phyloP scores from a whole-genome alignment of 2,797 vertebrate species.

The Poeciliopsis paucimaculata region DNA sequence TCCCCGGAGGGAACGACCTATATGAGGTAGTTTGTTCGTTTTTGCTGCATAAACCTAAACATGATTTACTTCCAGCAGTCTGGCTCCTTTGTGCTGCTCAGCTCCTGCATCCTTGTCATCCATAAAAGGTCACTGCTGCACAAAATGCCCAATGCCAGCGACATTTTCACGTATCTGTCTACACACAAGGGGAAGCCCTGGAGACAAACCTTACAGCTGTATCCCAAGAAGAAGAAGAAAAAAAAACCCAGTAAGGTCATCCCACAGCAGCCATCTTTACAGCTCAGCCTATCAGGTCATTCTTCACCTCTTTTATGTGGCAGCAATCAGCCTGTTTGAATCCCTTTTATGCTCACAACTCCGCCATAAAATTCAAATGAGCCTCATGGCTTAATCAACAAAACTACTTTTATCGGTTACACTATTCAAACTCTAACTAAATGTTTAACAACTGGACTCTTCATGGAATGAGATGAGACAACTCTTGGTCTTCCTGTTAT shows the following conservation, averaged over 20 bases:
- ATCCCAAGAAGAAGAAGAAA: constrained; percentile 42
- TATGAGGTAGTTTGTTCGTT: constrained; percentile 33
- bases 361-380: background rate
- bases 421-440: background rate
- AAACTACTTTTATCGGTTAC: background rate
- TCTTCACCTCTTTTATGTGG: constrained; percentile 24
- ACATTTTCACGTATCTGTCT: constrained; percentile 65
- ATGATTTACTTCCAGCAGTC: constrained; percentile 48
- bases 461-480: background rate
- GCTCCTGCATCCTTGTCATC: constrained; percentile 57
- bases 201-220: constrained; percentile 52
- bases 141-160: constrained; percentile 50
- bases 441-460: background rate
- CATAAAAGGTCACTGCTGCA: constrained; percentile 69
- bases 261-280: constrained; percentile 45
- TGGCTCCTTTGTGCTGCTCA: constrained; percentile 39
- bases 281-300: constrained; percentile 40
- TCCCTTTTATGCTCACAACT: background rate
- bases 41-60: constrained; percentile 42
- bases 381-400: background rate
- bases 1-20: constrained; percentile 16
- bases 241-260: constrained; percentile 51
- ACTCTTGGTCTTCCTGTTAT: background rate
- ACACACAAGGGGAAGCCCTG: constrained; percentile 56
- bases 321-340: background rate